A percentile compares a stretch with the other conserved stretches of the same genome.
phyloP scores from a whole-genome alignment of 2,797 vertebrate species.

The Hylomyscus alleni region DNA sequence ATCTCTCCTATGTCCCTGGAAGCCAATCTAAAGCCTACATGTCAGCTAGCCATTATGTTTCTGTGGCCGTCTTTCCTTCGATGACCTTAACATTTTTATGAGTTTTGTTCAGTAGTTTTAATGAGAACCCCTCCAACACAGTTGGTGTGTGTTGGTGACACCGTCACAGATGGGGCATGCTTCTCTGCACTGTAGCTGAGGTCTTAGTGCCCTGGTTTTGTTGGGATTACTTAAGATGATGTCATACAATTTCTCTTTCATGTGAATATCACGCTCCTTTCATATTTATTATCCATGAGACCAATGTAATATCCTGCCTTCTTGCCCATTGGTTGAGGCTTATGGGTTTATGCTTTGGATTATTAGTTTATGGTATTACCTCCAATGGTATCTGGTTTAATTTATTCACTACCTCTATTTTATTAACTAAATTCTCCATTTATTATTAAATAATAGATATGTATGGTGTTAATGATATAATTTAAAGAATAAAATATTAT shows the following conservation, averaged over 20 bases:
- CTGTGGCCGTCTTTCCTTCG: not conserved
- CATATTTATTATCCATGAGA: not conserved
- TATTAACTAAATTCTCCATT: slow-evolving; percentile 14
- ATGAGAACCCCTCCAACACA: not conserved
- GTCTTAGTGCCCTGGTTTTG: not conserved
- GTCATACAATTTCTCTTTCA: not conserved
- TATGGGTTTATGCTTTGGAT: not conserved
- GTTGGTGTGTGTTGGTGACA: not conserved
- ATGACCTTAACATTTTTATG: not conserved
- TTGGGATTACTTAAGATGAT: not conserved
- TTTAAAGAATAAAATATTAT: slow-evolving; percentile 53
- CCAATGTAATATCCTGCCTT: not conserved
- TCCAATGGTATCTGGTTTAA: not conserved
- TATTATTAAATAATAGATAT: slow-evolving; percentile 15
- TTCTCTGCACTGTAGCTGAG: not conserved
- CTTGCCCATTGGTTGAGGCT: slow-evolving; percentile 13
- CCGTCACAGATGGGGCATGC: not conserved
- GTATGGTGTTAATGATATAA: slow-evolving; percentile 47
- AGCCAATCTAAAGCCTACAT: not conserved
- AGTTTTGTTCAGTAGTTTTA: not conserved
- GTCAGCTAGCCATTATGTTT: not conserved
- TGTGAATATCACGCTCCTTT: slow-evolving; percentile 13
- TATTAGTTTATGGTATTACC: not conserved
- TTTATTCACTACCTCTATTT: slow-evolving; percentile 10
- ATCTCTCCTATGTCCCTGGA: not conserved